Percentiles rank a stretch among this genome's conserved stretches.
phyloP scores from a whole-genome alignment of 2,113 vertebrate species.

The Cichladusa arquata region DNA sequence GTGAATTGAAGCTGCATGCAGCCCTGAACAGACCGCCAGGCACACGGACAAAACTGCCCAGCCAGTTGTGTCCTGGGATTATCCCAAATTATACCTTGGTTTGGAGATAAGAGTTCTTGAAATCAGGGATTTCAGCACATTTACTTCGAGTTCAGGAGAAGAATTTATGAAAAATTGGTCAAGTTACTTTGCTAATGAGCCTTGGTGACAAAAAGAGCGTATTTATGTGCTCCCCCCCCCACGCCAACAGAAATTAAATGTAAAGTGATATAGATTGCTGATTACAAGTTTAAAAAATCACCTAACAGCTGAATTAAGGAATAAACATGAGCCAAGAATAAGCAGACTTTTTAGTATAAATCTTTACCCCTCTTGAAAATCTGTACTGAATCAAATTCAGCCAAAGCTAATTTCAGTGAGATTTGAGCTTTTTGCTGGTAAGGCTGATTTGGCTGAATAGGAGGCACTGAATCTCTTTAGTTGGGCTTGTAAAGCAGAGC shows the following conservation, averaged over 20 bases:
- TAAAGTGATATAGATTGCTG: not conserved
- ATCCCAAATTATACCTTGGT: not conserved
- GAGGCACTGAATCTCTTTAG: not conserved
- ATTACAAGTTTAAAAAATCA: not conserved
- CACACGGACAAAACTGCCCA: not conserved
- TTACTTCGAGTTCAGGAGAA: not conserved
- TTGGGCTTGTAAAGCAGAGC: not conserved
- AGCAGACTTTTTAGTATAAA: not conserved
- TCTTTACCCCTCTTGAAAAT: not conserved
- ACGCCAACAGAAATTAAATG: not conserved
- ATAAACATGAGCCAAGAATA: not conserved
- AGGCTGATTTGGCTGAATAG: not conserved
- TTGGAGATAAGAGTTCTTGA: not conserved
- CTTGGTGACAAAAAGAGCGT: slow-evolving; percentile 14
- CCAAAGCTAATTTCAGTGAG: not conserved
- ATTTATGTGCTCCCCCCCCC: not conserved
- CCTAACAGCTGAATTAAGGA: not conserved
- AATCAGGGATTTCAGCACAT: not conserved
- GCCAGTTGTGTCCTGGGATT: slow-evolving; percentile 1
- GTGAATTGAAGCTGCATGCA: rapidly evolving
- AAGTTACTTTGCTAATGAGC: slow-evolving; percentile 12
- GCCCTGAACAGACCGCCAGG: not conserved
- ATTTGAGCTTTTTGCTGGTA: not conserved
- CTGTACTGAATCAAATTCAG: not conserved
- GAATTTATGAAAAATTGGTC: slow-evolving; percentile 27